Percentiles rank a stretch among this genome's conserved stretches.
phyloP scores from a whole-genome alignment of 2,888 invertebrate genomes.

The Chamaedrilus cognettii region DNA sequence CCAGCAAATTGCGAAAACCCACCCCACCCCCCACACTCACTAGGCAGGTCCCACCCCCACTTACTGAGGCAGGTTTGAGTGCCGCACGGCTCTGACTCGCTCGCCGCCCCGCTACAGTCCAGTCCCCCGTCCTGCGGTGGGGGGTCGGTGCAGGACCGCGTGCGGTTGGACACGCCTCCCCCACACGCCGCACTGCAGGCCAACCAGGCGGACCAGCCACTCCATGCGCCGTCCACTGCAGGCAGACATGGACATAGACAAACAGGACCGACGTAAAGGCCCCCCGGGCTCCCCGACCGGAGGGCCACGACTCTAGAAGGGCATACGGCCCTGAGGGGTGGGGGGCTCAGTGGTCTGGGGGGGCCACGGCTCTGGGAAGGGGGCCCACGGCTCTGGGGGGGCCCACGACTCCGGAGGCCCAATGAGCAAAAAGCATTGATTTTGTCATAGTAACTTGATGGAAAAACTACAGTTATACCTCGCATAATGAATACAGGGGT shows the following conservation, averaged over 20 bases:
- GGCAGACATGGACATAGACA: background rate
- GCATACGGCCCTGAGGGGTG: no score
- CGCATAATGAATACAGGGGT: no score
- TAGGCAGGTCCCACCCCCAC: background rate
- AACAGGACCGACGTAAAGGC: no score
- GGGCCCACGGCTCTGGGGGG: no score
- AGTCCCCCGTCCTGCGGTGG: slow-evolving; percentile 49
- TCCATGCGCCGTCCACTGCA: slow-evolving; percentile 25
- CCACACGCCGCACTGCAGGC: slow-evolving; percentile 52
- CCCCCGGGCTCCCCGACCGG: background rate
- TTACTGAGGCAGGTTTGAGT: slow-evolving; percentile 41
- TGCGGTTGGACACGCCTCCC: slow-evolving; percentile 44
- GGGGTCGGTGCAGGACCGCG: slow-evolving; percentile 52
- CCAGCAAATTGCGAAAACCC: no score
- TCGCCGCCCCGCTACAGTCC: slow-evolving; percentile 45
- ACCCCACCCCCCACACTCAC: background rate
- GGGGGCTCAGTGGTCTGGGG: no score
- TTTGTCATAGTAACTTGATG: no score
- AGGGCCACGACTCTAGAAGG: no score
- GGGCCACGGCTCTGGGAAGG: no score
- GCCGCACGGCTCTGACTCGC: slow-evolving; percentile 45
- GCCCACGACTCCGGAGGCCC: no score
- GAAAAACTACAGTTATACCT: no score
- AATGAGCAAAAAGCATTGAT: no score
- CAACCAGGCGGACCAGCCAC: slow-evolving; percentile 22